Evolutionary conservation across 2,888 invertebrate genomes (phyloP).

Genomic region (Imbricaverruca yamaguchii): DNA sequence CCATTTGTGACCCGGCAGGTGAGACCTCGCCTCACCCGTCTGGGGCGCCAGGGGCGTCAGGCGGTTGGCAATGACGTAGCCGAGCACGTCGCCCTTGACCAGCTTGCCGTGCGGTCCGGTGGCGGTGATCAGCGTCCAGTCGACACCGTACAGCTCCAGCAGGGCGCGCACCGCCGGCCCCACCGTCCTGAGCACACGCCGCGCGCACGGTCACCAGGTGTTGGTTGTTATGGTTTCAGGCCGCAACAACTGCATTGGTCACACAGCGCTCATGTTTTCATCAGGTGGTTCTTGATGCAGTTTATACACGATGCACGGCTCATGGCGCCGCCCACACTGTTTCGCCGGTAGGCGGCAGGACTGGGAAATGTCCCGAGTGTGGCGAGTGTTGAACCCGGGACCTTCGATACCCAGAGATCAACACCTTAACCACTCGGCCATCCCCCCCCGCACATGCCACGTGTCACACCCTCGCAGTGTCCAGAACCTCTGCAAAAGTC

Average conservation of each 20-base stretch:
- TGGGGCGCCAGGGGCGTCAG: slow-evolving; percentile 33
- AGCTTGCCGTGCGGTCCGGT: slow-evolving; percentile 54
- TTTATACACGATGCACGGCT: too few species aligned
- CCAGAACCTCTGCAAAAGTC: too few species aligned
- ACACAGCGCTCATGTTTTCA: too few species aligned
- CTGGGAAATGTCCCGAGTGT: not conserved
- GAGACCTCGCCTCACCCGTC: not conserved
- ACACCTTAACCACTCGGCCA: too few species aligned
- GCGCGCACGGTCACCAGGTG: too few species aligned
- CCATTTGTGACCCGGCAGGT: not conserved
- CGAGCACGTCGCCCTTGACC: slow-evolving; percentile 53
- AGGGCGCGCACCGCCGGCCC: slow-evolving; percentile 57
- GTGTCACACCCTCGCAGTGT: too few species aligned
- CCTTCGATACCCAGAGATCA: not conserved
- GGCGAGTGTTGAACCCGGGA: not conserved
- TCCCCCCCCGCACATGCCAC: too few species aligned
- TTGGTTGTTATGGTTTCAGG: too few species aligned
- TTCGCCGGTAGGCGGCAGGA: not conserved
- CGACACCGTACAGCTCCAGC: slow-evolving; percentile 51
- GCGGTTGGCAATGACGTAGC: slow-evolving; percentile 44
- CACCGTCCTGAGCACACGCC: slow-evolving; percentile 23
- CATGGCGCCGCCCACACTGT: not conserved
- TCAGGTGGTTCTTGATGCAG: too few species aligned
- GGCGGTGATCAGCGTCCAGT: slow-evolving; percentile 44
- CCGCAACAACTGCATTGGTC: too few species aligned